Conservation (phyloP, 2,797 vertebrate genomes). For the Gambusia yucatana region DNA sequence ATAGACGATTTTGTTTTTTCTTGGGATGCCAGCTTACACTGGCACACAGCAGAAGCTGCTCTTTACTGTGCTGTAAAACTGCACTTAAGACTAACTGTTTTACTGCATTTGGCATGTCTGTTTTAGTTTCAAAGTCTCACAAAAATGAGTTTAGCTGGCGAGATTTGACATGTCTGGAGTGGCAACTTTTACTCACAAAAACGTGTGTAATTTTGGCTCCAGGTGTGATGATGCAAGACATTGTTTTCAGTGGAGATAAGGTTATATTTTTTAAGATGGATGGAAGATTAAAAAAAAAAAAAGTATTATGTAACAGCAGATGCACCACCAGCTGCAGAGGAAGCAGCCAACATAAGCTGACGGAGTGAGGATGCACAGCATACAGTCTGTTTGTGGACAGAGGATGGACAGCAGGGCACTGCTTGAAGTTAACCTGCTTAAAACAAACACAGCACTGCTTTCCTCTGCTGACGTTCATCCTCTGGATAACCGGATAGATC, state of each 20-base stretch:
- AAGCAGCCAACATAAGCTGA: neutral
- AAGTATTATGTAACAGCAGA: neutral
- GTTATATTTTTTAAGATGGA: neutral
- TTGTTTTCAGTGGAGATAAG: neutral
- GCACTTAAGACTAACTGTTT: slow-evolving; percentile 6
- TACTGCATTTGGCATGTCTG: neutral
- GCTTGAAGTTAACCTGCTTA: neutral
- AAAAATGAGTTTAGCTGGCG: slow-evolving; percentile 7
- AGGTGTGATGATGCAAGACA: neutral
- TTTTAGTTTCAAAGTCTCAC: slow-evolving; percentile 6
- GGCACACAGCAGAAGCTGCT: slow-evolving; percentile 5
- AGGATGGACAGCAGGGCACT: neutral
- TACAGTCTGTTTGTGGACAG: neutral
- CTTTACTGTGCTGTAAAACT: slow-evolving; percentile 14
- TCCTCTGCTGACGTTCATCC: neutral
- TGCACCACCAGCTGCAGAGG: neutral
- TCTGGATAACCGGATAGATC: neutral
- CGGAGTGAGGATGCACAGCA: neutral
- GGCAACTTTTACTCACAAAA: neutral
- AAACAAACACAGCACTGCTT: neutral
- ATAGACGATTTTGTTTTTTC: slow-evolving; percentile 11
- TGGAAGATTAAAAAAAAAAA: neutral
- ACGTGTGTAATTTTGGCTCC: neutral
- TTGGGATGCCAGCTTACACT: slow-evolving; percentile 3
- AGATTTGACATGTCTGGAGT: neutral